Evolutionary conservation across 1,140 invertebrate genomes (phyloP).

Genomic region (Cotesia glomerata): DNA sequence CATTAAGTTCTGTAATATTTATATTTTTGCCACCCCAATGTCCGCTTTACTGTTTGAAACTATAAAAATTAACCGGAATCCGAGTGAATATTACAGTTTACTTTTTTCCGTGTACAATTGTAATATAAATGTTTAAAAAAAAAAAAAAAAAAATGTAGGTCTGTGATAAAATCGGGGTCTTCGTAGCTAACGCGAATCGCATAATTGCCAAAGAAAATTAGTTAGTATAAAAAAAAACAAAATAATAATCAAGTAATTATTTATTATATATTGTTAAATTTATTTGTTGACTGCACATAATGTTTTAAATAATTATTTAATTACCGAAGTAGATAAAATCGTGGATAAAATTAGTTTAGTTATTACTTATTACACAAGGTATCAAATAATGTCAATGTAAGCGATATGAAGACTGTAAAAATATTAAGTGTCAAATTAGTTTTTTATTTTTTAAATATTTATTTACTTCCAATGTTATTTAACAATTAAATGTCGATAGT

Average conservation of each 20-base stretch:
- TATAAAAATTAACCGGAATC: too few relatives aligned
- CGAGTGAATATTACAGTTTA: too few relatives aligned
- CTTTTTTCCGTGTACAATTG: too few relatives aligned
- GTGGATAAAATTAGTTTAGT: slow-evolving; percentile 42
- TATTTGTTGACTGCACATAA: slow-evolving; percentile 7
- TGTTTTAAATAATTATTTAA: slow-evolving; percentile 45
- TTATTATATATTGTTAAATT: neutral
- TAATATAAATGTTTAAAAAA: slow-evolving; percentile 5
- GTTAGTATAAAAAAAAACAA: neutral
- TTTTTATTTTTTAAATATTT: neutral
- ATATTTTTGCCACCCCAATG: too few relatives aligned
- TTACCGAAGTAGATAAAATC: neutral
- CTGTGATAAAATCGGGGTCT: slow-evolving; percentile 27
- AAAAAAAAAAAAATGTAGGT: slow-evolving; percentile 20
- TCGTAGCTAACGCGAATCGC: neutral
- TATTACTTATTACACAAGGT: slow-evolving; percentile 31
- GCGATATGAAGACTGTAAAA: slow-evolving; percentile 51
- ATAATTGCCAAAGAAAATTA: neutral
- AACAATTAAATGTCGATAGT: neutral
- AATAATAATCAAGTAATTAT: too few relatives aligned
- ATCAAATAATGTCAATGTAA: slow-evolving; percentile 20
- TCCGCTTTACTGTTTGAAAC: too few relatives aligned
- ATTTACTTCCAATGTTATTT: neutral
- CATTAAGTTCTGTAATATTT: too few relatives aligned
- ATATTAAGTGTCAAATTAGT: slow-evolving; percentile 56